Base-by-base conservation (phyloP, 2,888 invertebrate genomes). In the Euproctis similis region DNA sequence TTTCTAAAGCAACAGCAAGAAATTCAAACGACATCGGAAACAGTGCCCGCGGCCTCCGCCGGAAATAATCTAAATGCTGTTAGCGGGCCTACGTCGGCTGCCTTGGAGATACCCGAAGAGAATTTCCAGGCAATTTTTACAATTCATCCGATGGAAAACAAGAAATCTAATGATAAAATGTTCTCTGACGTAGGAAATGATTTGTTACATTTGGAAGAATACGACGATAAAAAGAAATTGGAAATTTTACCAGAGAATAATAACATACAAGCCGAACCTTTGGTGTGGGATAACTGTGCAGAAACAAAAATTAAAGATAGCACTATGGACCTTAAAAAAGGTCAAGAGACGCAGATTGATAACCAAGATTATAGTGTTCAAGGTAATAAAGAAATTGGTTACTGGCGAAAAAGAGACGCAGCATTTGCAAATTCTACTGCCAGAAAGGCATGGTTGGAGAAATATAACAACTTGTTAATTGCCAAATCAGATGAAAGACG, bases 31-130 rank as follows among this genome's bases (percentile, higher is more conserved):
- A 65, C 71, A 47, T 57, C 73, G 75, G 77, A 78, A 75, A 60
- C 66, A 56, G 53, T 62, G 64, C 59, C 60, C 34, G 65, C 53
- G 51, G 66, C 57, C 50, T 58, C 59, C 49, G 38, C 63, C 80
- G 84, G 84, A 84, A 76, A 71, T 63, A 77, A 80, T 80, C 70
- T 72, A 46, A 75, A 76, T 65, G 60, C 49, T 57, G 59, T 60
- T 57, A 59, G 47, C 43, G 58, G 51, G 36, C 47, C 39, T 44
- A 44, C 40, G 35, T 47, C 52, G 36, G 52, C 47, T 37, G 54
- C 46, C 36, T 42, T 46, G 39, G 50, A 59, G 37, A 53, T 42
- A 52, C 56, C 49, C 50, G 58, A 58, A 56, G 61, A 67, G 59
- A 66, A 80, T 76, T 73, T 69, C 68, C 73, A 63, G 61, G 62